A percentile compares a stretch with the other conserved stretches of the same genome.
phyloP scores from a whole-genome alignment of 2,797 vertebrate genomes.

The Babyrousa celebensis region DNA sequence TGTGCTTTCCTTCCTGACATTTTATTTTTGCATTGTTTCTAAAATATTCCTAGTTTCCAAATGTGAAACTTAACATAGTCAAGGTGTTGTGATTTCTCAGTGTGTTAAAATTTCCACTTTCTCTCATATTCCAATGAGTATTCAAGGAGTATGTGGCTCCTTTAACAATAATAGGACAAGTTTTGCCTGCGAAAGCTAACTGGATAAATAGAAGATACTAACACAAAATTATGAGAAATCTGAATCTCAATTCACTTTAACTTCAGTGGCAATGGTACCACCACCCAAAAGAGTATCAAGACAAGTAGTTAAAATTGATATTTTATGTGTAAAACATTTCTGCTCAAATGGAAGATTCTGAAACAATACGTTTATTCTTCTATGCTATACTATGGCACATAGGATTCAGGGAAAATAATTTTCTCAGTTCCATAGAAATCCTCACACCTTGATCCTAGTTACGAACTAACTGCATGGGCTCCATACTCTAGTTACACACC shows the following conservation, averaged over 20 bases:
- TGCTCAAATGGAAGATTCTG: not conserved
- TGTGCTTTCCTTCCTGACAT: constrained; percentile 32
- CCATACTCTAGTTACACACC: not conserved
- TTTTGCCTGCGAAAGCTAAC: not conserved
- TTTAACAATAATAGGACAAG: not conserved
- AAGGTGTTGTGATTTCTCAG: not conserved
- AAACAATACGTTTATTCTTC: not conserved
- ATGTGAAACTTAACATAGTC: not conserved
- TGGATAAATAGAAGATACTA: not conserved
- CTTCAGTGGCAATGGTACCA: not conserved
- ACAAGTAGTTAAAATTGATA: not conserved
- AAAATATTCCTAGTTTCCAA: constrained; percentile 2
- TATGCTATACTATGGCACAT: not conserved
- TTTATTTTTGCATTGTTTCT: constrained; percentile 4
- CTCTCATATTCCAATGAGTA: not conserved
- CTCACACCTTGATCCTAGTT: not conserved
- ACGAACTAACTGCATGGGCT: not conserved
- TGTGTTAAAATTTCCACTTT: not conserved
- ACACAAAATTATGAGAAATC: constrained; percentile 40
- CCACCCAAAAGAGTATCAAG: not conserved
- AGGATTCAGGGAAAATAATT: not conserved
- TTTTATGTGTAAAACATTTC: constrained; percentile 17
- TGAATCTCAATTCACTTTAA: constrained; percentile 3
- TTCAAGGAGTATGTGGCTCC: not conserved
- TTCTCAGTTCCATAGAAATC: constrained; percentile 14